These are phyloP conservation scores for Cotesia typhae DNA, from an alignment of 1,140 invertebrate species.

Conservation along the genomic window DNA sequence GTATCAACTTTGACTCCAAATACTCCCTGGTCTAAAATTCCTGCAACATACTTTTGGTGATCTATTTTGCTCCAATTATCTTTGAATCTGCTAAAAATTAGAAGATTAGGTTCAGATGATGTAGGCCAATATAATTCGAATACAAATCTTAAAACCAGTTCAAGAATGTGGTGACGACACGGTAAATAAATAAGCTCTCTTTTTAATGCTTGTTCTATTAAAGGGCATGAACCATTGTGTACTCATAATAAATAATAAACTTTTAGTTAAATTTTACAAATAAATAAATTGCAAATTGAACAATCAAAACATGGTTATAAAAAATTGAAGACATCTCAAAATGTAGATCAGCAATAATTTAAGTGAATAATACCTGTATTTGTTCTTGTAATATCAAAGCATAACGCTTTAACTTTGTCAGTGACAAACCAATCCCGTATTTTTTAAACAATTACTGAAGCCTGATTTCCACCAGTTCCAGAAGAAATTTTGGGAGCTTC, in stretches of 20 bases:
- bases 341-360: background rate
- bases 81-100: too few relatives aligned
- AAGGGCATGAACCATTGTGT: slow-evolving; percentile 32
- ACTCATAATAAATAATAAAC: slow-evolving; percentile 26
- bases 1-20: too few relatives aligned
- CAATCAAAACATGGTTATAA: background rate
- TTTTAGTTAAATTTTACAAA: slow-evolving; percentile 1
- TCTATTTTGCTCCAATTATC: too few relatives aligned
- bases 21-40: too few relatives aligned
- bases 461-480: slow-evolving; percentile 44
- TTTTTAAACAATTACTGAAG: slow-evolving; percentile 41
- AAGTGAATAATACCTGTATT: slow-evolving; percentile 34
- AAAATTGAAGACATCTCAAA: slow-evolving; percentile 7
- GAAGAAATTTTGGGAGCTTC: slow-evolving; percentile 45
- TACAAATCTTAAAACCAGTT: background rate
- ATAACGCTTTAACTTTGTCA: slow-evolving; percentile 34
- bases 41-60: too few relatives aligned
- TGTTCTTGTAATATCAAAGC: slow-evolving; percentile 39
- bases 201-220: slow-evolving; percentile 33
- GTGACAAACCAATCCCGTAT: slow-evolving; percentile 32
- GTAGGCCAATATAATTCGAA: too few relatives aligned
- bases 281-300: slow-evolving; percentile 12
- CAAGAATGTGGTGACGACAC: slow-evolving; percentile 42
- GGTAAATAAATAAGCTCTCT: slow-evolving; percentile 38
- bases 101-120: too few relatives aligned